Percentiles rank a stretch among this genome's conserved stretches.
Conservation (phyloP, 2,113 vertebrate species). For the Acrocephalus arundinaceus region DNA sequence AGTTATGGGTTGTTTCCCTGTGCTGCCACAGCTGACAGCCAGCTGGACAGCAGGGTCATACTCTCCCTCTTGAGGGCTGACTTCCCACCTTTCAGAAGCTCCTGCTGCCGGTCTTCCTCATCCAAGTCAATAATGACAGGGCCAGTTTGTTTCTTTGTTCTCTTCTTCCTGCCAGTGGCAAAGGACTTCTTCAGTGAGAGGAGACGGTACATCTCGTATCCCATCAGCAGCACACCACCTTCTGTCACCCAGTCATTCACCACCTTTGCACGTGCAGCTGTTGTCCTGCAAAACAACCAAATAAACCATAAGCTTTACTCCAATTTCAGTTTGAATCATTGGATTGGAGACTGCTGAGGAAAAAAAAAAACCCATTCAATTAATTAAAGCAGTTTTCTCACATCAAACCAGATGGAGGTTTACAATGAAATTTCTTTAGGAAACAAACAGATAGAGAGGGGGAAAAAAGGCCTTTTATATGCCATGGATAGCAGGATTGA, state of each 20-base stretch:
- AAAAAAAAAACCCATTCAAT: not conserved
- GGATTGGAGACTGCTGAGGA: not conserved
- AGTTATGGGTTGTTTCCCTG: not conserved
- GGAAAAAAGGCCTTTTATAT: not conserved
- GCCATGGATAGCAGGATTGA: not conserved
- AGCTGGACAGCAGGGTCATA: not conserved
- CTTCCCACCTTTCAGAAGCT: slow-evolving; percentile 90
- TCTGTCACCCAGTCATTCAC: slow-evolving; percentile 92
- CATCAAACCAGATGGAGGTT: not conserved
- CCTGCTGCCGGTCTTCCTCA: slow-evolving; percentile 96
- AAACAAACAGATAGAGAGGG: not conserved
- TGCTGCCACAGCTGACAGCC: not conserved
- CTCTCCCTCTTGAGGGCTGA: not conserved
- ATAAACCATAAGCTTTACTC: not conserved
- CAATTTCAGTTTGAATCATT: not conserved
- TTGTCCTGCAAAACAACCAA: slow-evolving; percentile 79
- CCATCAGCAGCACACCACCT: slow-evolving; percentile 96
- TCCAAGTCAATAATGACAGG: slow-evolving; percentile 98
- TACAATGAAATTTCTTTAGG: not conserved
- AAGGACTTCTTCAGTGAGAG: slow-evolving; percentile 98
- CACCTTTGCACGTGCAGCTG: slow-evolving; percentile 91
- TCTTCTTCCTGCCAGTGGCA: slow-evolving; percentile 93
- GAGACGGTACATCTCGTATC: slow-evolving; percentile 98
- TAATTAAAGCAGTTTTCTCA: not conserved
- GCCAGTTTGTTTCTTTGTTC: slow-evolving; percentile 92